phyloP scores from a whole-genome alignment of 1,140 invertebrate species.

The Ephestia elutella region DNA sequence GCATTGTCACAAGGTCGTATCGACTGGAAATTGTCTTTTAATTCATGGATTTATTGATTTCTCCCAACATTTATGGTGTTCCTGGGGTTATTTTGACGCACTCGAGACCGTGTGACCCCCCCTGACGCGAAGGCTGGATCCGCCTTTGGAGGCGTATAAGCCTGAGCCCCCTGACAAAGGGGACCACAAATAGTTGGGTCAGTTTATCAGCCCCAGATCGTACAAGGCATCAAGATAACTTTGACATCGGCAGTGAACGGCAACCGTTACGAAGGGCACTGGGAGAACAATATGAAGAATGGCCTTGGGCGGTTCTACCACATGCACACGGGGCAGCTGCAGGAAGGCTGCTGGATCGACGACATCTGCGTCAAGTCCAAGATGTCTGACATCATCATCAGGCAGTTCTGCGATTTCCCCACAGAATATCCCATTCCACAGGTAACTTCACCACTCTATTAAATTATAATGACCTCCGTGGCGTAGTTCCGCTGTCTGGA shows the following conservation, averaged over 20 bases:
- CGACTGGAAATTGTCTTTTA: no score
- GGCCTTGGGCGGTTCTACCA: conserved; percentile 77
- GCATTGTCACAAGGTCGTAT: neutral
- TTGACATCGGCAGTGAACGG: conserved; percentile 61
- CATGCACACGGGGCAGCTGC: conserved; percentile 76
- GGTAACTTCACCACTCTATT: conserved; percentile 41
- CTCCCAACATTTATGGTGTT: no score
- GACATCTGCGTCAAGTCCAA: conserved; percentile 71
- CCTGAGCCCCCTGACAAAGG: no score
- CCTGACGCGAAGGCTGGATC: no score
- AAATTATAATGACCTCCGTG: no score
- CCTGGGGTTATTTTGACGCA: no score
- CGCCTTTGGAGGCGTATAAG: no score
- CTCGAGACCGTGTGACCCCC: no score
- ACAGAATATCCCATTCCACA: conserved; percentile 74
- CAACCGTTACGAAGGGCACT: conserved; percentile 78
- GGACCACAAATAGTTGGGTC: no score
- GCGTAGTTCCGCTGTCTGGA: no score
- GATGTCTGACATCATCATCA: conserved; percentile 73
- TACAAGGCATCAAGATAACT: neutral
- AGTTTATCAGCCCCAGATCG: no score
- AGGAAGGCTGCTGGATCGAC: conserved; percentile 75
- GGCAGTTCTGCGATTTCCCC: conserved; percentile 72
- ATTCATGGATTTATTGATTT: no score
- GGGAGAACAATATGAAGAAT: conserved; percentile 73